Conservation (phyloP, 2,797 vertebrate genomes). For the Hoplostethus mediterraneus region DNA sequence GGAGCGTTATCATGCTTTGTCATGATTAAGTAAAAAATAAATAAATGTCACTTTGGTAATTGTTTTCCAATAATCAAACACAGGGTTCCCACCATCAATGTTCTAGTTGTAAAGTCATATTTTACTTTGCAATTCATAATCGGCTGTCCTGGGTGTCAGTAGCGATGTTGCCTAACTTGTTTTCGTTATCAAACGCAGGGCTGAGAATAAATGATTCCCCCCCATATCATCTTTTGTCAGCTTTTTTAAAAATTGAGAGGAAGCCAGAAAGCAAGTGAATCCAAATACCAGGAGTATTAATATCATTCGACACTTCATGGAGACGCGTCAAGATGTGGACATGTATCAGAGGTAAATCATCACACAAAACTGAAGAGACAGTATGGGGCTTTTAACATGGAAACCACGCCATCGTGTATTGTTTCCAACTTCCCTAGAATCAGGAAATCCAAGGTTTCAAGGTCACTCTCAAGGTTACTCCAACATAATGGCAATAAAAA, state of each 20-base stretch:
- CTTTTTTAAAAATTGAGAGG: conserved; percentile 22
- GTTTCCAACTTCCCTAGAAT: conserved; percentile 45
- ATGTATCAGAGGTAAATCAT: conserved; percentile 30
- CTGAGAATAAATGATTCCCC: not conserved
- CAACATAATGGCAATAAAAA: conserved; percentile 46
- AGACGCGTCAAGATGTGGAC: conserved; percentile 26
- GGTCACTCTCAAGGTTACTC: conserved; percentile 47
- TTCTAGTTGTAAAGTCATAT: too few relatives aligned
- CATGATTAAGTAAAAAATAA: too few relatives aligned
- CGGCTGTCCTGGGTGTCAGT: too few relatives aligned
- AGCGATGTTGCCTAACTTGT: too few relatives aligned
- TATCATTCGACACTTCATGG: conserved; percentile 23
- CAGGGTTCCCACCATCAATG: too few relatives aligned
- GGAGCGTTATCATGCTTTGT: too few relatives aligned
- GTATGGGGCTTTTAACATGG: conserved; percentile 8
- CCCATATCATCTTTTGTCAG: not conserved
- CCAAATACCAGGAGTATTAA: conserved; percentile 30
- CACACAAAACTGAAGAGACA: conserved; percentile 24
- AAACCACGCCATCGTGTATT: conserved; percentile 54
- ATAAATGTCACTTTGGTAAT: too few relatives aligned
- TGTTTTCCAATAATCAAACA: too few relatives aligned
- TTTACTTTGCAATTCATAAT: too few relatives aligned
- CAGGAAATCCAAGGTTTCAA: conserved; percentile 46
- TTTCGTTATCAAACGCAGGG: not conserved
- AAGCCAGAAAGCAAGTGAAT: conserved; percentile 18